A percentile compares a stretch with the other conserved stretches of the same genome.
phyloP scores from a whole-genome alignment of 1,140 invertebrate species.

The Leptonema lineaticorne region DNA sequence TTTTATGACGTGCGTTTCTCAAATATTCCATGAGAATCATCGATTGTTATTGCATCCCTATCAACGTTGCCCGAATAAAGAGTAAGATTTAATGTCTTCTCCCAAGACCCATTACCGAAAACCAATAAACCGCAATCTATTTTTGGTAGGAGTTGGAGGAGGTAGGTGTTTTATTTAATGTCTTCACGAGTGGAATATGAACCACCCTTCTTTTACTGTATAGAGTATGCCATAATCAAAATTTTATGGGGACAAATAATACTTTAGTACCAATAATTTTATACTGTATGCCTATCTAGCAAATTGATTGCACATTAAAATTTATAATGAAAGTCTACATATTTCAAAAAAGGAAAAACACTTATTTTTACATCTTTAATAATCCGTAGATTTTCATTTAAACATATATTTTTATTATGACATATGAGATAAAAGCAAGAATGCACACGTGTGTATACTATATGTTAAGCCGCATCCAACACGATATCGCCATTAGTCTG shows the following conservation, averaged over 20 bases:
- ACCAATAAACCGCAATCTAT: constrained; percentile 22
- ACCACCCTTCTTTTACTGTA: neutral
- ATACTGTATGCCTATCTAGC: no score
- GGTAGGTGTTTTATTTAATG: constrained; percentile 8
- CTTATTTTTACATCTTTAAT: no score
- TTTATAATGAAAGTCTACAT: no score
- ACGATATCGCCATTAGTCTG: no score
- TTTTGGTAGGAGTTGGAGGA: neutral
- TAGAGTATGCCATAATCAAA: constrained; percentile 4
- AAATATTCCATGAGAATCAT: neutral
- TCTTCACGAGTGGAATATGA: constrained; percentile 4
- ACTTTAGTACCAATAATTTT: neutral
- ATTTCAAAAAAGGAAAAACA: no score
- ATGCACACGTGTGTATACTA: no score
- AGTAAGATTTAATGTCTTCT: constrained; percentile 19
- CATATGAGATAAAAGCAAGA: no score
- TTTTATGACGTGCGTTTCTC: no score
- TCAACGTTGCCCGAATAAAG: neutral
- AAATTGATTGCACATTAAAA: no score
- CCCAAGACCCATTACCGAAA: constrained; percentile 9
- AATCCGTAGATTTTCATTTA: no score
- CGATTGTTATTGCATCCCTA: neutral
- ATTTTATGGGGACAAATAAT: neutral
- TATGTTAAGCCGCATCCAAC: no score
- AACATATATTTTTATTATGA: no score